A percentile compares a stretch with the other conserved stretches of the same genome.
Evolutionary conservation across 1,140 invertebrate species (phyloP).

Genomic region (Drosophila obscura): DNA sequence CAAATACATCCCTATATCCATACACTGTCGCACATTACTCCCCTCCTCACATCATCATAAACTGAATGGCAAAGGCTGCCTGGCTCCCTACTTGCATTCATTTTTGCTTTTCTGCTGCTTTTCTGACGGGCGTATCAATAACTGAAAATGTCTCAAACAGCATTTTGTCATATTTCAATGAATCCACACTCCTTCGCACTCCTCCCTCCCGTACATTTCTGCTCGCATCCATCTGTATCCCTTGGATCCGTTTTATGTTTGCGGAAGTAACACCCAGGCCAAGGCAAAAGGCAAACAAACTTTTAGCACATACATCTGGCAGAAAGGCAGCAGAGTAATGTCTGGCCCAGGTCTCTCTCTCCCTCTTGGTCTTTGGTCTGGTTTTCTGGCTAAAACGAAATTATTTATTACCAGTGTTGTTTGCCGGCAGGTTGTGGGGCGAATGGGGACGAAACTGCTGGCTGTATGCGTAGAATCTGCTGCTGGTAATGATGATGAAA

Average conservation of each 20-base stretch:
- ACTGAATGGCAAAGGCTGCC: constrained; percentile 10
- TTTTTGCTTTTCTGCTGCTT: constrained; percentile 46
- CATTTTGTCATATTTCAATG: constrained; percentile 82
- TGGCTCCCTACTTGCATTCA: constrained; percentile 54
- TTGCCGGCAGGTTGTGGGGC: background rate
- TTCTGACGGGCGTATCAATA: constrained; percentile 74
- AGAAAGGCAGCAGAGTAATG: constrained; percentile 3
- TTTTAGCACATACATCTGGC: constrained; percentile 71
- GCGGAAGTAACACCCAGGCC: constrained; percentile 66
- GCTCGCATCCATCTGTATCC: background rate
- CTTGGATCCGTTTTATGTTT: constrained; percentile 64
- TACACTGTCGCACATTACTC: too few species aligned
- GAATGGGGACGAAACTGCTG: too few species aligned
- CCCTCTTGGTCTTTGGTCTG: constrained; percentile 32
- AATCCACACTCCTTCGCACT: constrained; percentile 17
- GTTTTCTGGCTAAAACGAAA: constrained; percentile 73
- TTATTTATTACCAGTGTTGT: constrained; percentile 72
- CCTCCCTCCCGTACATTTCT: background rate
- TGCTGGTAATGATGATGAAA: constrained; percentile 79
- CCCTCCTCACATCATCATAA: constrained; percentile 47
- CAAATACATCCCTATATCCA: too few species aligned
- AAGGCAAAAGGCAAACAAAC: constrained; percentile 65
- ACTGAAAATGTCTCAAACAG: constrained; percentile 83
- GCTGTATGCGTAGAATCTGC: constrained; percentile 46
- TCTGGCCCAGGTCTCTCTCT: constrained; percentile 20